Conservation (phyloP, 2,888 invertebrate genomes). For the Proisotoma minuta region DNA sequence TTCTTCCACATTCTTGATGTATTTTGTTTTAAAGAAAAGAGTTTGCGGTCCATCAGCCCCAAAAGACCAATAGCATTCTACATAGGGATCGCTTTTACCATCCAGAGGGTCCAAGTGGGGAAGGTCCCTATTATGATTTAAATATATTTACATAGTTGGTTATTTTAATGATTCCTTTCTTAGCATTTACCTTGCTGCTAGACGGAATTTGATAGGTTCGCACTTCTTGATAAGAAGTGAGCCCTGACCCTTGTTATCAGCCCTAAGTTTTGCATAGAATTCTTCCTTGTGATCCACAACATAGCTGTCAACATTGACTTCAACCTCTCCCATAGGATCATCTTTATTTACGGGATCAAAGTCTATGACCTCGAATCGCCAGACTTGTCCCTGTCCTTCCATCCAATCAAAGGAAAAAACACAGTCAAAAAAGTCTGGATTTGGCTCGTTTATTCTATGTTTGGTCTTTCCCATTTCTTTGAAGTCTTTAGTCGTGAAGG, state of each 20-base stretch:
- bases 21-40: conserved; percentile 24
- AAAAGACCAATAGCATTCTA: conserved; percentile 26
- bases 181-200: not conserved
- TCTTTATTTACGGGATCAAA: conserved; percentile 20
- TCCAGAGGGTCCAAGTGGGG: conserved; percentile 32
- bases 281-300: conserved; percentile 22
- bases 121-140: conserved; percentile 17
- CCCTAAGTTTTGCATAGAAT: conserved; percentile 22
- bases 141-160: not conserved
- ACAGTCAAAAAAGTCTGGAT: conserved; percentile 5
- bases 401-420: conserved; percentile 2
- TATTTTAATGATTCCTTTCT: no score
- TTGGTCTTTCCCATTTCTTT: not conserved
- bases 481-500: not conserved
- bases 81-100: conserved; percentile 23
- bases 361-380: conserved; percentile 28
- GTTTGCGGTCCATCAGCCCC: conserved; percentile 27
- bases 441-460: conserved; percentile 2
- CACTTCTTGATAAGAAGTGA: conserved; percentile 19
- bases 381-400: conserved; percentile 12
- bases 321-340: conserved; percentile 21
- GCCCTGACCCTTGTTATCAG: no score
- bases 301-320: conserved; percentile 26
- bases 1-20: conserved; percentile 28
- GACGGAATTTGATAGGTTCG: not conserved